Percentiles rank a stretch among this genome's conserved stretches.
These are phyloP conservation scores for Nothoprocta perdicaria DNA, from an alignment of 2,113 vertebrate species.

Conservation along the genomic window DNA sequence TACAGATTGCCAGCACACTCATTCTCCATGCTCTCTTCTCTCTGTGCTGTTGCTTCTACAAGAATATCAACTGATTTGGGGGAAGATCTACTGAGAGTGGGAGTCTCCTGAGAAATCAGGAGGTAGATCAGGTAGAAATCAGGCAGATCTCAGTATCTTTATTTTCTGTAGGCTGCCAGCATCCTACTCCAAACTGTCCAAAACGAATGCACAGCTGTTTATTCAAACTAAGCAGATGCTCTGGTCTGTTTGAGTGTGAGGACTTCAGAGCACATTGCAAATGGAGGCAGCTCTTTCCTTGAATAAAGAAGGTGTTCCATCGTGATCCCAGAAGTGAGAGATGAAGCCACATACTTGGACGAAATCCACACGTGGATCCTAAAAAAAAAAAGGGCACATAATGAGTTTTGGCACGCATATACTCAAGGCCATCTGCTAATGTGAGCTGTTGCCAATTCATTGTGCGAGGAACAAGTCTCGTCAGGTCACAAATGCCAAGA, in stretches of 20 bases:
- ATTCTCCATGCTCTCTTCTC: accelerated
- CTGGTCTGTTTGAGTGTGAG: neutral
- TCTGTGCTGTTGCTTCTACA: neutral
- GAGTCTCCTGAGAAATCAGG: neutral
- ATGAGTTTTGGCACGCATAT: neutral
- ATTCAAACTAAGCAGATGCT: neutral
- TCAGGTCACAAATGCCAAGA: neutral
- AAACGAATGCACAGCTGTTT: neutral
- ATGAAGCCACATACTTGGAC: slow-evolving; percentile 5
- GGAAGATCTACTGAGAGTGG: neutral
- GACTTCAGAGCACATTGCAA: neutral
- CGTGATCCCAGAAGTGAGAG: neutral
- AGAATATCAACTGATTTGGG: neutral
- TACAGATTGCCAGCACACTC: neutral
- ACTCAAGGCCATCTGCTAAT: slow-evolving; percentile 9
- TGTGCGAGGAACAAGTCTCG: slow-evolving; percentile 1
- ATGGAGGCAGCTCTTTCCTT: neutral
- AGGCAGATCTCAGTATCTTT: neutral
- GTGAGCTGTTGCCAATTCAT: slow-evolving; percentile 6
- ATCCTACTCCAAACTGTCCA: neutral
- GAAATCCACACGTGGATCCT: neutral
- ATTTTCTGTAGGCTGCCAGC: neutral
- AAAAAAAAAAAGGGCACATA: neutral
- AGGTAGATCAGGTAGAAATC: neutral
- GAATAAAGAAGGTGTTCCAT: neutral